These are phyloP conservation scores for Sarotherodon lohbergeri DNA, from an alignment of 2,113 vertebrate species.

Conservation along the genomic window DNA sequence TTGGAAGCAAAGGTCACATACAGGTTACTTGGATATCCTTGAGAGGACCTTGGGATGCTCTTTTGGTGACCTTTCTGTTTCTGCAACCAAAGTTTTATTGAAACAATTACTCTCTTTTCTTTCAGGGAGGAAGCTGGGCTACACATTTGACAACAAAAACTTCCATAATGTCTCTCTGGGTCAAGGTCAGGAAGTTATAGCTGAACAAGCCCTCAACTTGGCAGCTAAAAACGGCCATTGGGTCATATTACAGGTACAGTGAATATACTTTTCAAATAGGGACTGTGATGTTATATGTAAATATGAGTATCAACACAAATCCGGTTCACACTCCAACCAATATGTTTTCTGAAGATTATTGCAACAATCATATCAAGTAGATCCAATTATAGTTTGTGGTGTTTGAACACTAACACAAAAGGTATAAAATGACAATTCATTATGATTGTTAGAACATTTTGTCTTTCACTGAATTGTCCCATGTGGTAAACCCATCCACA, in stretches of 20 bases:
- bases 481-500: not conserved
- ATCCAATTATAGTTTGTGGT: not conserved
- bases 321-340: not conserved
- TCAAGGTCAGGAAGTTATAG: constrained; percentile 90
- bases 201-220: constrained; percentile 81
- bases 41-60: not conserved
- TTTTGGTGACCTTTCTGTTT: not conserved
- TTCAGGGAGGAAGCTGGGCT: constrained; percentile 88
- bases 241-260: constrained; percentile 89
- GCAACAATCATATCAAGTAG: not conserved
- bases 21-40: not conserved
- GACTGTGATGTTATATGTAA: not conserved
- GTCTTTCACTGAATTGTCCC: not conserved
- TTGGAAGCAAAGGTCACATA: not conserved
- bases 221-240: constrained; percentile 88
- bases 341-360: not conserved
- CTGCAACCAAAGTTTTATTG: not conserved
- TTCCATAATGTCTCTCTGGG: constrained; percentile 93
- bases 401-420: not conserved
- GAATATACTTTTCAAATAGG: not conserved
- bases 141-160: constrained; percentile 86
- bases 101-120: not conserved
- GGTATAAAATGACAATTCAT: not conserved
- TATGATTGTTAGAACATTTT: not conserved
- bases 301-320: not conserved